Base-by-base conservation (phyloP, 2,888 invertebrate species). In the Lottia gigantea region DNA sequence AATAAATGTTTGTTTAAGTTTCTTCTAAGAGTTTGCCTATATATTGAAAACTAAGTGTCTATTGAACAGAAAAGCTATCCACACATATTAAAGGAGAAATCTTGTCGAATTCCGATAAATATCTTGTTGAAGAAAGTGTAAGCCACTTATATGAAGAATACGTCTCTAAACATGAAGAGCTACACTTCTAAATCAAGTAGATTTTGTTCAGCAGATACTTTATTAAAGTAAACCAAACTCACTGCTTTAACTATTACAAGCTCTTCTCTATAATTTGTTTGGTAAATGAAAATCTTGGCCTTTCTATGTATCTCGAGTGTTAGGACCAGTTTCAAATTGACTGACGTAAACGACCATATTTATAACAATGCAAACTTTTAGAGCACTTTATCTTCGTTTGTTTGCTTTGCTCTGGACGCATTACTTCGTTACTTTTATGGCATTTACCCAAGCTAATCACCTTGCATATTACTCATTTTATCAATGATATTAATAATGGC, bases 61-160 rank as follows among this genome's bases (percentile, higher is more conserved):
- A 55, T 55, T 55, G 55, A 55, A 55, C 14, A 55, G 55, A 55
- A 55, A 55, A 55, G 55, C 23, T 55, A 55, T 55, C 55, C 55
- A 55, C 55, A 55, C 55, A 55, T 55, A 55, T 55, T 55, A 55
- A 55, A 55, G 55, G 19, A 19, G 55, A 55, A 55, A 55, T 23
- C 55, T 55, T 55, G 55, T 55, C 23, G 55, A 23, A 55, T 23
- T 55, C 55, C 55, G 55, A 55, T 55, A 55, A 55, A 55, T 55
- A 55, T 55, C 55, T 55, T 55, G 55, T 55, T 55, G 55, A 55
- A 55, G 55, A 55, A 19, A 55, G 55, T 55, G 55, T 55, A 19
- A 23, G 23, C 55, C 55, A 55, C 55, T 55, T 55, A 23, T 55
- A 23, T 55, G 55, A 55, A 55, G 55, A 55, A 55, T 23, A 55